Evolutionary conservation across 2,797 vertebrate genomes (phyloP), one percentile per base, ranked within the genome.

Genomic region (Phrynocephalus vlangalii): DNA sequence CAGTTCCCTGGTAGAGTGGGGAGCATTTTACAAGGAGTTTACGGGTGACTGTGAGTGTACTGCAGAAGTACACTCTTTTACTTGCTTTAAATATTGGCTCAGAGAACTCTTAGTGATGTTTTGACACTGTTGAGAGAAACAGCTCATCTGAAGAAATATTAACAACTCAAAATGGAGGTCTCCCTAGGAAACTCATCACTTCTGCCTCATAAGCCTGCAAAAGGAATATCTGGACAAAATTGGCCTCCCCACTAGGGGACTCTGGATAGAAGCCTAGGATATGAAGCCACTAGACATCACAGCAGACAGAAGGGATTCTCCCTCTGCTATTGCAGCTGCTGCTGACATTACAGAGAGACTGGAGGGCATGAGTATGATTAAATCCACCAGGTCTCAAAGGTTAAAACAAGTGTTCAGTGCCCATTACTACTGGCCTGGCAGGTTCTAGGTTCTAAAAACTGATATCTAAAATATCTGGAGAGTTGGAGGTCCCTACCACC

Each of bases 91-190:
- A 20, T 71, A 33, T 26, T 50, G 50, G 78, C 73, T 38, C 5
- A 79, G 75, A 87, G n/a, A 83, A 78, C 7, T 24, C 60, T 24
- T 18, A 78, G 4, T 85, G 79, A 85, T 83, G 79, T 48, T 50
- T 79, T 72, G 82, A 79, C 33, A 70, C n/a, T 71, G 66, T 76
- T 16, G 85, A 79, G 52, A 2, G 60, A 76, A 82, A 50, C 56
- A 60, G 18, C 82, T 80, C 70, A 10, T 28, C 44, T 52, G 75
- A 76, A 72, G 33, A 48, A 48, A 16, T 63, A 9, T 84, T 84
- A 85, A 89, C 77, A 86, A 52, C 38, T 75, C 56, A 67, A 73
- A 73, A 66, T 26, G 18, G 72, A 83, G 78, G 24, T 28, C 63
- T 60, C 52, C 73, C n/a, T 44, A 56, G 67, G 76, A 52, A 18